Evolutionary conservation across 2,888 invertebrate genomes (phyloP), one percentile per base, ranked within the genome.

Genomic region (Apamea sordens): DNA sequence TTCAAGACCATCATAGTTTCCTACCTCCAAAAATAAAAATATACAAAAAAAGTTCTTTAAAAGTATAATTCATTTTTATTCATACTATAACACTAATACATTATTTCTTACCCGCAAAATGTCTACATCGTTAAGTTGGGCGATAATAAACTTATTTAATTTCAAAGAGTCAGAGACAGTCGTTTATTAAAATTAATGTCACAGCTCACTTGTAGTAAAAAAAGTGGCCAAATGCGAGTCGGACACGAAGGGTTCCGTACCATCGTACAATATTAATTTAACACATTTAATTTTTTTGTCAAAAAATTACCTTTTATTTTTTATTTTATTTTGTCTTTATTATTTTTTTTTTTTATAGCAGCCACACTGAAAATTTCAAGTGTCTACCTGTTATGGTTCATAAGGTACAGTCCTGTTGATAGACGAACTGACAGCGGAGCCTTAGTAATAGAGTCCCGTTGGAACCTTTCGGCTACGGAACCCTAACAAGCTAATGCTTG

Each of bases 91-190:
- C 10, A 32, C 47, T 28, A 18, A 18, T 36, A 47, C 24, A 59
- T 47, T 50, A 13, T 18, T 28, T 69, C 67, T 41, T 2, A 78
- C 6, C 28, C 24, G 2, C 10, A 61, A 61, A 61, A 80, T 61
- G 28, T 68, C 18, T 15, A 32, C 41, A 59, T 63, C 69, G 15
- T 63, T 64, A 59, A 28, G n/a, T 36, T 15, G 8, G 0, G 50
- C 11, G 24, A 53, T 70, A 73, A 53, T 68, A 83, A 65, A 63
- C 61, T 63, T 44, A 56, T 68, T 36, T 32, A 28, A 65, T 63
- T 47, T n/a, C 24, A 47, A 68, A 41, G 44, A 44, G 24, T 50
- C 83, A 32, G 21, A 79, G 67, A 41, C 32, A 63, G 47, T 56
- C 61, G 21, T 71, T 64, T 41, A 36, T 2, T 47, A 63, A 47